Evolutionary conservation across 2,888 invertebrate genomes (phyloP).

Genomic region (Troides helena): DNA sequence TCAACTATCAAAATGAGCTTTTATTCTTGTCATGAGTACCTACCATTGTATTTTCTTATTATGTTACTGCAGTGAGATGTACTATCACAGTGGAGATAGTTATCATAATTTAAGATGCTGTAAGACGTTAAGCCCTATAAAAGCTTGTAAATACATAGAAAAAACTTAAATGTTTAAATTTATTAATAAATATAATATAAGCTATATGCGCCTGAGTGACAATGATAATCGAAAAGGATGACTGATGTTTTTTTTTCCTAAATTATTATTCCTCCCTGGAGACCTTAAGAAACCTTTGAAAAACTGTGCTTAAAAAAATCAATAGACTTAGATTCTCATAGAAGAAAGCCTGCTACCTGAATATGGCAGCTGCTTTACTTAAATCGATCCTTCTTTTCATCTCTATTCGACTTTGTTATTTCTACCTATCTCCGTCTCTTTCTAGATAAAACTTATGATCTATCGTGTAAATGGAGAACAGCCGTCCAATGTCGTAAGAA

Average conservation of each 20-base stretch:
- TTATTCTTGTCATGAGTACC: too few relatives aligned
- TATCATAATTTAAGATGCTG: too few relatives aligned
- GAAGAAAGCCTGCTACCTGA: slow-evolving; percentile 60
- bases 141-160: too few relatives aligned
- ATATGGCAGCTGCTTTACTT: slow-evolving; percentile 66
- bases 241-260: slow-evolving; percentile 8
- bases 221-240: slow-evolving; percentile 16
- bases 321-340: slow-evolving; percentile 56
- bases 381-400: slow-evolving; percentile 58
- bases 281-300: slow-evolving; percentile 32
- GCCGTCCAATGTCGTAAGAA: slow-evolving; percentile 25
- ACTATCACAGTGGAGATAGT: too few relatives aligned
- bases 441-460: slow-evolving; percentile 52
- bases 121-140: too few relatives aligned
- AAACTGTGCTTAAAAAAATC: slow-evolving; percentile 46
- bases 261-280: slow-evolving; percentile 21
- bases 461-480: slow-evolving; percentile 29
- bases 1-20: too few relatives aligned
- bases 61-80: too few relatives aligned
- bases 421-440: slow-evolving; percentile 40
- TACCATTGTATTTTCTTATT: too few relatives aligned
- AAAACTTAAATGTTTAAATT: too few relatives aligned
- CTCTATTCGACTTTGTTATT: slow-evolving; percentile 41
- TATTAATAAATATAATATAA: neutral
- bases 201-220: neutral